Evolutionary conservation across 2,888 invertebrate species (phyloP), one percentile per base, ranked within the genome.

Genomic region (Drosophila prolongata): DNA sequence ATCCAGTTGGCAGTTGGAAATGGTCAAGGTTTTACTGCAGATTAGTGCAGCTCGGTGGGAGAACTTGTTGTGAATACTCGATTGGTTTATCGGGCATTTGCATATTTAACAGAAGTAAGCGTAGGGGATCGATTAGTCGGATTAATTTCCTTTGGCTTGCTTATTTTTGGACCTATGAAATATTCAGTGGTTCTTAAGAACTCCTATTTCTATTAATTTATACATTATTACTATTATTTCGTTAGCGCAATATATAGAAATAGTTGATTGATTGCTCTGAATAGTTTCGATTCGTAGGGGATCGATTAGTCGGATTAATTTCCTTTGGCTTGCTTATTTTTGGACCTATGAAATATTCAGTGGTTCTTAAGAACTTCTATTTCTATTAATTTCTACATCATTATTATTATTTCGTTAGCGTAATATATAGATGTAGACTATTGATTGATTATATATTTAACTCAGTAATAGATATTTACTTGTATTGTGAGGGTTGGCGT

Each of bases 1-100:
- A 9, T n/a, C 19, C 44, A 2, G 2, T 13, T n/a, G 16, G 11
- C 16, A 14, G 14, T 49, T 38, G 38, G 52, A 14, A 14, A 19
- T 49, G 66, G 42, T 43, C 47, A 55, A 40, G 49, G 38, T 11
- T 60, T 38, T 34, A 34, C 37, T 62, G 42, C 38, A 61, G 59
- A 58, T 59, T 57, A 59, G 19, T 59, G 60, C 34, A 56, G 56
- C 55, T 57, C n/a, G 35, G 14, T 3, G 35, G 24, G 42, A 34
- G 16, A 42, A 30, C 30, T 42, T 10, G 27, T 24, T 42, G 30
- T 30, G 54, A 57, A 59, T 56, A 27, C 9, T 16, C 35, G 57
- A 43, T 56, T 56, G 27, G 35, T 8, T 57, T 24, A 53, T 40
- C 38, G 14, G 34, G 47, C 6, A 24, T 40, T 56, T 37, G 57